Conservation (phyloP, 1,140 invertebrate species). For the Zaprionus tsacasi region DNA sequence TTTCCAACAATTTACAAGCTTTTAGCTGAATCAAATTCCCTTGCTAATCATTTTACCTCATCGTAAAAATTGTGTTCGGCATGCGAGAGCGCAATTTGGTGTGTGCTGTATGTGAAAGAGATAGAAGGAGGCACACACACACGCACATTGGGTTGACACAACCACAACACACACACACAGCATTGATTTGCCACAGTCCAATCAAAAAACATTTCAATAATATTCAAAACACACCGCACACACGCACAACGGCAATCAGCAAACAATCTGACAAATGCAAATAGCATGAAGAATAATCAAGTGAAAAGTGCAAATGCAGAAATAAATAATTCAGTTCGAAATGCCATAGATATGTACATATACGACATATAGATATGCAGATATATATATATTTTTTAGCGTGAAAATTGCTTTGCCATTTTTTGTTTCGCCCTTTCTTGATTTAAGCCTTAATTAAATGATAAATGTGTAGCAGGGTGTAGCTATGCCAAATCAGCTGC, state of each 20-base stretch:
- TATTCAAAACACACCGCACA: conserved; percentile 26
- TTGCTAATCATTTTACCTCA: conserved; percentile 38
- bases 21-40: conserved; percentile 40
- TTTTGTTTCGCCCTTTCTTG: too few species aligned
- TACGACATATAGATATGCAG: neutral
- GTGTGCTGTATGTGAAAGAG: neutral
- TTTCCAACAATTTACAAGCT: conserved; percentile 30
- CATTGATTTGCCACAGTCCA: conserved; percentile 43
- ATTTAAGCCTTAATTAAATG: conserved; percentile 66
- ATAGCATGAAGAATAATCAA: conserved; percentile 44
- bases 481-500: conserved; percentile 49
- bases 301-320: conserved; percentile 20
- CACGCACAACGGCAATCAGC: conserved; percentile 55
- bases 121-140: neutral
- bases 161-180: conserved; percentile 1
- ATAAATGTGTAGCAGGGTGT: conserved; percentile 54
- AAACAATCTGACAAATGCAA: conserved; percentile 76
- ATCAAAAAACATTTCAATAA: conserved; percentile 58
- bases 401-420: conserved; percentile 19
- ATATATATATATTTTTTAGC: neutral
- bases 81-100: conserved; percentile 42
- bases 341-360: conserved; percentile 1
- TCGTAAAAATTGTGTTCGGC: conserved; percentile 17
- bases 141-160: conserved; percentile 6
- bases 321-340: conserved; percentile 37